Evolutionary conservation across 1,140 invertebrate genomes (phyloP).

Genomic region (Drosophila subobscura): DNA sequence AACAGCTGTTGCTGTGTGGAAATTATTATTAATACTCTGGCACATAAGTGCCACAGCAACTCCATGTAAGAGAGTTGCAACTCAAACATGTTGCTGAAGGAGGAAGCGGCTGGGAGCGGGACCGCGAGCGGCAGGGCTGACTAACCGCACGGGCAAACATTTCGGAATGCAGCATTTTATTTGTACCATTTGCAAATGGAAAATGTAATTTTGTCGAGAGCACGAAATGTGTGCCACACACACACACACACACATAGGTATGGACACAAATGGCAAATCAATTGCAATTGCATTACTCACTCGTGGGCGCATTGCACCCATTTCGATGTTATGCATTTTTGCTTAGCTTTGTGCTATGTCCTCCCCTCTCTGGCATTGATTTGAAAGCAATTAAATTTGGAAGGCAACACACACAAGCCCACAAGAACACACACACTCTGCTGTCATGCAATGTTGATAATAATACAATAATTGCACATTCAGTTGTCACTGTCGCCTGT

Average conservation of each 20-base stretch:
- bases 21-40: too few relatives aligned
- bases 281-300: conserved; percentile 49
- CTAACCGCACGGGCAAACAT: conserved; percentile 38
- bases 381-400: conserved; percentile 61
- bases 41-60: conserved; percentile 11
- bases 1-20: too few relatives aligned
- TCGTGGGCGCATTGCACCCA: conserved; percentile 23
- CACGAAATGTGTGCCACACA: conserved; percentile 40
- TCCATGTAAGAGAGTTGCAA: conserved; percentile 12
- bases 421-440: too few relatives aligned
- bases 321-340: conserved; percentile 44
- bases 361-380: not conserved
- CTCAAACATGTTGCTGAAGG: not conserved
- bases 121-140: too few relatives aligned
- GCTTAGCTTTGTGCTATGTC: conserved; percentile 22
- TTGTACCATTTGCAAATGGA: conserved; percentile 57
- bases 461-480: conserved; percentile 47
- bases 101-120: not conserved
- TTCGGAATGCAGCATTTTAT: conserved; percentile 56
- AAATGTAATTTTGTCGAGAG: conserved; percentile 62
- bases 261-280: conserved; percentile 23
- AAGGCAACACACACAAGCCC: conserved; percentile 30
- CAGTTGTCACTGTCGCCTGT: conserved; percentile 31
- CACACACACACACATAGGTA: not conserved
- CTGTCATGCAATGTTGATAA: conserved; percentile 41